Percentiles rank a stretch among this genome's conserved stretches.
These are phyloP conservation scores for Stomatorhinus walkeri DNA, from an alignment of 2,797 vertebrate genomes.

Conservation along the genomic window DNA sequence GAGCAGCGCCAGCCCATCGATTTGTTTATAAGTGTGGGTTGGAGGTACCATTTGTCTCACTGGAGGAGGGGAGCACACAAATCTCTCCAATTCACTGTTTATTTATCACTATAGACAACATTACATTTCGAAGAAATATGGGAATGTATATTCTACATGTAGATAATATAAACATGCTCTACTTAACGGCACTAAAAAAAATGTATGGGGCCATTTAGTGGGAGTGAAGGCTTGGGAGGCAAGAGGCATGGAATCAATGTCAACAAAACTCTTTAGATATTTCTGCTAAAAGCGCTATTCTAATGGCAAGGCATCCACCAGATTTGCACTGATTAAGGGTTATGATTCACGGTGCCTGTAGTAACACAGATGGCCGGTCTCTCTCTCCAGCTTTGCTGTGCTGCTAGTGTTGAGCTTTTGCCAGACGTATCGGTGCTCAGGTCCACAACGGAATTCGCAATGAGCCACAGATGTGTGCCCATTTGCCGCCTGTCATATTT, in stretches of 20 bases:
- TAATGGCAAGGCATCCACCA: background rate
- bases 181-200: background rate
- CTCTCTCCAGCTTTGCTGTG: background rate
- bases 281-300: conserved; percentile 10
- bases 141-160: conserved; percentile 3
- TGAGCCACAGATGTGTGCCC: background rate
- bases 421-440: background rate
- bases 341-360: background rate
- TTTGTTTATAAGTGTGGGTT: background rate
- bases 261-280: conserved; percentile 3
- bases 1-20: background rate
- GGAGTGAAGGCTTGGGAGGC: background rate
- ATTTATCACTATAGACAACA: background rate
- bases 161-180: background rate
- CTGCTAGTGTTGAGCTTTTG: background rate
- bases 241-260: background rate
- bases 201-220: background rate
- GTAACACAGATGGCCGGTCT: background rate
- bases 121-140: background rate
- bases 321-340: conserved; percentile 6
- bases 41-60: background rate
- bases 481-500: background rate
- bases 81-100: background rate
- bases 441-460: background rate
- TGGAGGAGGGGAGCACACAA: background rate